These are phyloP conservation scores for Microtus pennsylvanicus DNA, from an alignment of 2,113 vertebrate genomes.

Conservation along the genomic window DNA sequence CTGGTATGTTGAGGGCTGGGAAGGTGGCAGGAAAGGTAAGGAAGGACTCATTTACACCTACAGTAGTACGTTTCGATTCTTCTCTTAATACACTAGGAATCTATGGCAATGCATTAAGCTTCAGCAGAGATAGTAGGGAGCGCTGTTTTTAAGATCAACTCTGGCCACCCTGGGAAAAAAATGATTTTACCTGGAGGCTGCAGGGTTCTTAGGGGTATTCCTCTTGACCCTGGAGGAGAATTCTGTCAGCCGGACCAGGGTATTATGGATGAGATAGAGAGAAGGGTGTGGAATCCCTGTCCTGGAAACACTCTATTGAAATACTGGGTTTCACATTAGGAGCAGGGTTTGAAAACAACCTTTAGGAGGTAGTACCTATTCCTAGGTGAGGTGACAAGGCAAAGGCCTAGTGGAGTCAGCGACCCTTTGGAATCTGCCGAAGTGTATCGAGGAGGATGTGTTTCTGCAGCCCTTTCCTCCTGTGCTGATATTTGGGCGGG, in stretches of 20 bases:
- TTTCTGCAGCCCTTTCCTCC: neutral
- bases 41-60: fast-evolving
- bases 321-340: neutral
- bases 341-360: neutral
- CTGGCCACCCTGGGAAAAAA: neutral
- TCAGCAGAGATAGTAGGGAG: neutral
- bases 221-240: neutral
- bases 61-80: neutral
- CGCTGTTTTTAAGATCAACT: neutral
- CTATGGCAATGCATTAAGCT: neutral
- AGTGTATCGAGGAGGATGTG: neutral
- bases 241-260: neutral
- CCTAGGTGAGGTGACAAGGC: neutral
- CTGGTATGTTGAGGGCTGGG: neutral
- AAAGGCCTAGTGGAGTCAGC: neutral
- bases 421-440: neutral
- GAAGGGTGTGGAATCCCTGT: neutral
- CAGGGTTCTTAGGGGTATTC: neutral
- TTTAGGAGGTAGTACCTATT: neutral
- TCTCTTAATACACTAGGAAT: neutral
- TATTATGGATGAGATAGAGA: neutral
- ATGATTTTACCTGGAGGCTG: neutral
- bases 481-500: neutral
- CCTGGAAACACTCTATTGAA: neutral
- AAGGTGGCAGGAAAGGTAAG: neutral